Conservation (phyloP, 2,797 vertebrate genomes). For the Apodemus agrarius region DNA sequence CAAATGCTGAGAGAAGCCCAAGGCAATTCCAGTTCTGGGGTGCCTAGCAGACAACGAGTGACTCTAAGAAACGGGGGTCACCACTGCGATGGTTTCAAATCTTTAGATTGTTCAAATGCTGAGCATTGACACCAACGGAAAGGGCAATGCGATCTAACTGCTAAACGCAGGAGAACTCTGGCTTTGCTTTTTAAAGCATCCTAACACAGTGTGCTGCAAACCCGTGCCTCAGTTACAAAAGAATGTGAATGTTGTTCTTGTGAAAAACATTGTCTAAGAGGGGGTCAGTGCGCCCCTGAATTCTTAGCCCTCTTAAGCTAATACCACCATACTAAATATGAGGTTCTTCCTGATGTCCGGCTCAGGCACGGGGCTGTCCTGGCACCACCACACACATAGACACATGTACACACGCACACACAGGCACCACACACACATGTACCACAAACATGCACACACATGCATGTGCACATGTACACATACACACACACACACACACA, state of each 20-base stretch:
- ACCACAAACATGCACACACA: background rate
- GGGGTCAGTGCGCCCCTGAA: background rate
- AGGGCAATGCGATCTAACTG: constrained; percentile 6
- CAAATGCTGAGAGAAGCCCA: background rate
- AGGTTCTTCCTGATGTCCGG: background rate
- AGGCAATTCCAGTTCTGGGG: background rate
- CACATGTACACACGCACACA: too few species aligned
- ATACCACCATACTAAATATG: background rate
- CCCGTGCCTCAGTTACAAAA: background rate
- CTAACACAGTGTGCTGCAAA: background rate
- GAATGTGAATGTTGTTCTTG: background rate
- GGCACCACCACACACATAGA: background rate
- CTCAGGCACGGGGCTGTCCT: background rate
- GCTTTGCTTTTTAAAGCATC: constrained; percentile 39
- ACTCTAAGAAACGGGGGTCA: constrained; percentile 6
- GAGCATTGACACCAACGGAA: background rate
- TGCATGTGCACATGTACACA: background rate
- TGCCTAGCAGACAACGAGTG: background rate
- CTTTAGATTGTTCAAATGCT: constrained; percentile 17
- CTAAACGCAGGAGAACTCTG: background rate
- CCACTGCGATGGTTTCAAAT: background rate
- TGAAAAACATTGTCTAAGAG: constrained; percentile 18
- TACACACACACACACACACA: background rate
- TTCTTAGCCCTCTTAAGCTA: background rate
- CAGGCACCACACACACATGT: too few species aligned